phyloP scores from a whole-genome alignment of 2,113 vertebrate species.

The Xerus inauris region DNA sequence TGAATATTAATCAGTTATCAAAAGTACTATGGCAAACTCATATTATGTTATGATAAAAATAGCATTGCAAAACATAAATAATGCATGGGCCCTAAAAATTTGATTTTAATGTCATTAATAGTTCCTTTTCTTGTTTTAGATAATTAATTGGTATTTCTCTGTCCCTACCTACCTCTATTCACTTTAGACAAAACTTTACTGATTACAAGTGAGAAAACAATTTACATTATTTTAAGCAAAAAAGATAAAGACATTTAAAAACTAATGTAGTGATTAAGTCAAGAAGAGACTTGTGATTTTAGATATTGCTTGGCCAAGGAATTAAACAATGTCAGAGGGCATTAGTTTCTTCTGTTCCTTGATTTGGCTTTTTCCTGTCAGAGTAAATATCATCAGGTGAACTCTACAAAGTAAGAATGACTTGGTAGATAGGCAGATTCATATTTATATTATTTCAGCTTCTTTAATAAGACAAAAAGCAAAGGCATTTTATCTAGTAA shows the following conservation, averaged over 20 bases:
- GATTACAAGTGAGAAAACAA: neutral
- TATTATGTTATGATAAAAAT: neutral
- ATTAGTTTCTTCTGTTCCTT: neutral
- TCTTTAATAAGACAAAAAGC: neutral
- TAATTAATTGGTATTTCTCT: neutral
- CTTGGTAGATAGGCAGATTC: neutral
- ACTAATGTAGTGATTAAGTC: neutral
- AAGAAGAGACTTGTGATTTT: neutral
- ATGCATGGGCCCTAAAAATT: neutral
- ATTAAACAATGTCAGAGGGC: neutral
- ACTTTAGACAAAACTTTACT: neutral
- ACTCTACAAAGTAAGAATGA: neutral
- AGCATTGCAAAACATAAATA: neutral
- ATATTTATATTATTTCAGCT: neutral
- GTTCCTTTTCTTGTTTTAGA: slow-evolving; percentile 33
- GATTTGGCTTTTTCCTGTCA: neutral
- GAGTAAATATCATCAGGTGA: neutral
- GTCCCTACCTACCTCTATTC: neutral
- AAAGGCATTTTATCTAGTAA: neutral
- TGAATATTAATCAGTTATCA: neutral
- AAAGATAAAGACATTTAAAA: neutral
- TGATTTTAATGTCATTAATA: neutral
- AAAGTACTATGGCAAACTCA: neutral
- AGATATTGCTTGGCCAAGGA: neutral
- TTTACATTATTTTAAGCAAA: neutral